phyloP scores from a whole-genome alignment of 2,797 vertebrate species.

The Parauchenoglanis ngamensis region DNA sequence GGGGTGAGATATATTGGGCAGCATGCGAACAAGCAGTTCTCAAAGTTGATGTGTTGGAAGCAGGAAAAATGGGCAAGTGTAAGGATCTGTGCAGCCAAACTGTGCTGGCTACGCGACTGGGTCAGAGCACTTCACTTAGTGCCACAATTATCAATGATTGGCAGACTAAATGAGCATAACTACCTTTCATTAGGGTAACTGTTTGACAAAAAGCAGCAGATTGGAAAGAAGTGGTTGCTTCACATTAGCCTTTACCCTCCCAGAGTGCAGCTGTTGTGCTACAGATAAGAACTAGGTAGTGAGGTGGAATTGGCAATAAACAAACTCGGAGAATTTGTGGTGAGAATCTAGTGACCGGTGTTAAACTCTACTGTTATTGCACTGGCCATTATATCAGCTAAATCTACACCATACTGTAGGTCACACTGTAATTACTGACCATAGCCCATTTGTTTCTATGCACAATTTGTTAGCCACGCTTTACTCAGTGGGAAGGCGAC shows the following conservation, averaged over 20 bases:
- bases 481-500: background rate
- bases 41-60: too few relatives aligned
- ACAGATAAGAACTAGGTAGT: background rate
- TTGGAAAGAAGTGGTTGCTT: background rate
- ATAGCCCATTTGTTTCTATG: slow-evolving; percentile 2
- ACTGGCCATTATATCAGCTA: background rate
- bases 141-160: background rate
- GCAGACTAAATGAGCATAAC: background rate
- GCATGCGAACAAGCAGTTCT: too few relatives aligned
- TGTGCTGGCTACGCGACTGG: too few relatives aligned
- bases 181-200: background rate
- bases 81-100: too few relatives aligned
- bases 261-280: background rate
- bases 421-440: background rate
- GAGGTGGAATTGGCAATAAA: background rate
- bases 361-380: background rate
- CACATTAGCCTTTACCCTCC: background rate
- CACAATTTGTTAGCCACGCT: background rate
- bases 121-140: background rate
- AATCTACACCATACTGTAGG: background rate
- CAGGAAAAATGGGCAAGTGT: too few relatives aligned
- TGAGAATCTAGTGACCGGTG: background rate
- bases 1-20: too few relatives aligned
- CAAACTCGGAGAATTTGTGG: background rate
- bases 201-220: background rate